phyloP scores from a whole-genome alignment of 2,113 vertebrate species.

The Rhinogobius similis region DNA sequence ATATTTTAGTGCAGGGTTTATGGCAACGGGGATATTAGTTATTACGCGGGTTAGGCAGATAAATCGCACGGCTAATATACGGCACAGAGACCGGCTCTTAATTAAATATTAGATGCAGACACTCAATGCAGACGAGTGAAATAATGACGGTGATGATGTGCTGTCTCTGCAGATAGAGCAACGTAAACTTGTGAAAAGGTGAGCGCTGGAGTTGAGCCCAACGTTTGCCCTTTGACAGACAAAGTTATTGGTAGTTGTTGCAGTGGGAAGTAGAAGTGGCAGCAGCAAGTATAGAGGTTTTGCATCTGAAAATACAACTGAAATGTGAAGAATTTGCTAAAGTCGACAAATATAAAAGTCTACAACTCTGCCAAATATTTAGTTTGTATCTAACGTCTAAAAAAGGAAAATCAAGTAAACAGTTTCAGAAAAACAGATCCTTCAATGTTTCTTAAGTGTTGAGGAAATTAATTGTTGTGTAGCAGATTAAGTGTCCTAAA shows the following conservation, averaged over 20 bases:
- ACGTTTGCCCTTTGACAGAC: background rate
- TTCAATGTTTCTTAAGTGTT: too few species aligned
- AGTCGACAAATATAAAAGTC: too few species aligned
- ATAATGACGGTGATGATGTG: slow-evolving; percentile 21
- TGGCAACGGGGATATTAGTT: slow-evolving; percentile 17
- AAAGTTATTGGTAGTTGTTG: background rate
- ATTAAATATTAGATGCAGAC: slow-evolving; percentile 51
- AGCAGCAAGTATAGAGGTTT: too few species aligned
- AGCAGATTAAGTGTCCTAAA: too few species aligned
- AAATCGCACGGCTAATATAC: slow-evolving; percentile 43
- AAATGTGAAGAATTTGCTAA: too few species aligned
- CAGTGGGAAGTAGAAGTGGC: background rate
- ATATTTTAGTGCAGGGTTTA: slow-evolving; percentile 32
- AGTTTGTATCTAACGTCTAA: too few species aligned
- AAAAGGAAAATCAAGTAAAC: too few species aligned
- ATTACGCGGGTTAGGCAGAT: slow-evolving; percentile 26
- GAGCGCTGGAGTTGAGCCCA: background rate
- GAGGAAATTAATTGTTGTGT: too few species aligned
- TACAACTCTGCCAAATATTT: too few species aligned
- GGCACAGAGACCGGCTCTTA: slow-evolving; percentile 41
- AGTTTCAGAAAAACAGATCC: too few species aligned
- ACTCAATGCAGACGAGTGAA: slow-evolving; percentile 23
- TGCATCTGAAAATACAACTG: too few species aligned
- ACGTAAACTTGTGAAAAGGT: slow-evolving; percentile 23
- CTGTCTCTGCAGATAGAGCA: slow-evolving; percentile 14